Percentiles rank a stretch among this genome's conserved stretches.
Conservation (phyloP, 2,888 invertebrate genomes). For the Salpingus planirostris region DNA sequence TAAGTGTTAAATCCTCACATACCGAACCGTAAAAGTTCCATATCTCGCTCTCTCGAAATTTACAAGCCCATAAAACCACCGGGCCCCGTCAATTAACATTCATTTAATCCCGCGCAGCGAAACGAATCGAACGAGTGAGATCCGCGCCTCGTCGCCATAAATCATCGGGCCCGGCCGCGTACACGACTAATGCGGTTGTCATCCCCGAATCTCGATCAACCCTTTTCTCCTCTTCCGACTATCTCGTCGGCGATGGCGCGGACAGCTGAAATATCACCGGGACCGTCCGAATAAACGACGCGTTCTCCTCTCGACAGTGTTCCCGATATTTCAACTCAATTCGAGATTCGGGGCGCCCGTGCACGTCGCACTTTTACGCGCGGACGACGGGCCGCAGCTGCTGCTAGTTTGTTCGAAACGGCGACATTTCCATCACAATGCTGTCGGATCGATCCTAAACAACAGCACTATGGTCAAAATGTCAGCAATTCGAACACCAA, state of each 20-base stretch:
- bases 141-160: slow-evolving; percentile 6
- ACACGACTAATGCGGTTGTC: slow-evolving; percentile 26
- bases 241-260: slow-evolving; percentile 18
- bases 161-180: slow-evolving; percentile 7
- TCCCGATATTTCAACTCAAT: slow-evolving; percentile 16
- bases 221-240: slow-evolving; percentile 22
- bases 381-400: slow-evolving; percentile 7
- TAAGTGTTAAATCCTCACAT: slow-evolving; percentile 30
- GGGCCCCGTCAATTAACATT: slow-evolving; percentile 8
- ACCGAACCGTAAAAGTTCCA: slow-evolving; percentile 24
- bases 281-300: slow-evolving; percentile 28
- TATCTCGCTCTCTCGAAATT: slow-evolving; percentile 17
- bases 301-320: slow-evolving; percentile 21
- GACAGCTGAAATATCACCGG: slow-evolving; percentile 31
- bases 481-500: slow-evolving; percentile 41
- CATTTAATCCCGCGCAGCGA: not conserved
- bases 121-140: too few species aligned
- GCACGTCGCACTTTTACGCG: too few species aligned
- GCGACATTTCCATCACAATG: slow-evolving; percentile 43
- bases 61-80: slow-evolving; percentile 11
- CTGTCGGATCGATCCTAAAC: slow-evolving; percentile 37
- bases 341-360: slow-evolving; percentile 2
- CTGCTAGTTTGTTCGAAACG: slow-evolving; percentile 35
- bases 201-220: slow-evolving; percentile 28
- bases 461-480: slow-evolving; percentile 45